These are phyloP conservation scores for Agapornis canus DNA, from an alignment of 2,797 vertebrate genomes.

Conservation along the genomic window DNA sequence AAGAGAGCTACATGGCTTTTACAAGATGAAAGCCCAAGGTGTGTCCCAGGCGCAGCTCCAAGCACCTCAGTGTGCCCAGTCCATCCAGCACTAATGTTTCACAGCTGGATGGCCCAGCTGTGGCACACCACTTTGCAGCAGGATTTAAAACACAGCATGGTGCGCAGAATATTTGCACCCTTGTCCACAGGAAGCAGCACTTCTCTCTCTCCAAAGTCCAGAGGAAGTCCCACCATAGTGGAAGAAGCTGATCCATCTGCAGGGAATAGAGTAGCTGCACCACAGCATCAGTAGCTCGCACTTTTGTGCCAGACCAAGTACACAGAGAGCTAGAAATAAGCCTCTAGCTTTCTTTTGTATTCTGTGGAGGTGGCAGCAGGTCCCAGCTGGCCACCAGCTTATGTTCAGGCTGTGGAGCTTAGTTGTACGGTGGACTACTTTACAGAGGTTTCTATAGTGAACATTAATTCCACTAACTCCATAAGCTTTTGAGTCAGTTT, in stretches of 20 bases:
- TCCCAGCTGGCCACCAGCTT: not conserved
- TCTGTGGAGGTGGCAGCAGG: not conserved
- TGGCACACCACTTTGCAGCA: not conserved
- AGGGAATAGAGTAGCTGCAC: not conserved
- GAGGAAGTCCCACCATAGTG: not conserved
- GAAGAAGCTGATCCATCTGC: not conserved
- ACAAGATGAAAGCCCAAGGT: rapidly evolving
- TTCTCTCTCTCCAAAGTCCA: not conserved
- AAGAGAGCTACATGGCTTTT: not conserved
- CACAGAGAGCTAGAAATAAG: not conserved
- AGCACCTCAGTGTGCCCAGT: rapidly evolving
- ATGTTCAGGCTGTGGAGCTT: not conserved
- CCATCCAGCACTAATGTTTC: not conserved
- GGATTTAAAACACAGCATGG: not conserved
- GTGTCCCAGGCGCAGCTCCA: not conserved
- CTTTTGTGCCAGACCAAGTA: not conserved
- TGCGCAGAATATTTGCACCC: not conserved
- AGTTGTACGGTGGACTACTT: not conserved
- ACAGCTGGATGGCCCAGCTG: not conserved
- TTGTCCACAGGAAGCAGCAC: not conserved
- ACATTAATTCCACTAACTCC: not conserved
- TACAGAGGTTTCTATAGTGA: not conserved
- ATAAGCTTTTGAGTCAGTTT: not conserved
- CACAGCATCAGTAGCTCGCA: not conserved
- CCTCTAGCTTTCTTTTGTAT: not conserved